Evolutionary conservation across 2,113 vertebrate genomes (phyloP).

Genomic region (Oreochromis tanganicae): DNA sequence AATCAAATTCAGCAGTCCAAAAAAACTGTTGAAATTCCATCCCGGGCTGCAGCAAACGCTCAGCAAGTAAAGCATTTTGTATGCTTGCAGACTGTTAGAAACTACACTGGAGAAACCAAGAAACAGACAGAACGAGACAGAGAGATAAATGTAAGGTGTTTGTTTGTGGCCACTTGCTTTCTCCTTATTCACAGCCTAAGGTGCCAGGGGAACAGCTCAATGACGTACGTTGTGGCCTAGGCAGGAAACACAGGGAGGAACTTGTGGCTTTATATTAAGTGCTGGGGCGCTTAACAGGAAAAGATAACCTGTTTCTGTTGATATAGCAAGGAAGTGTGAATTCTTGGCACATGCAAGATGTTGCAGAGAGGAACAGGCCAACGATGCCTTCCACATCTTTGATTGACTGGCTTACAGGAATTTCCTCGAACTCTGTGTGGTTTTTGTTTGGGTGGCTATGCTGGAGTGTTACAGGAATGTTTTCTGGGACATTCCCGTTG

Average conservation of each 20-base stretch:
- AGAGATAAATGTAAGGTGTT: constrained; percentile 35
- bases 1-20: not conserved
- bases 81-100: not conserved
- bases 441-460: constrained; percentile 44
- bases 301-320: constrained; percentile 66
- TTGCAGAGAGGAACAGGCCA: constrained; percentile 16
- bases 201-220: constrained; percentile 50
- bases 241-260: constrained; percentile 72
- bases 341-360: constrained; percentile 47
- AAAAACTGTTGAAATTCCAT: constrained; percentile 1
- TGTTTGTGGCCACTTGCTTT: constrained; percentile 46
- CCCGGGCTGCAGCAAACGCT: constrained; percentile 7
- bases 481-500: constrained; percentile 24
- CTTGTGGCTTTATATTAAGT: constrained; percentile 76
- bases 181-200: constrained; percentile 11
- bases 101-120: not conserved
- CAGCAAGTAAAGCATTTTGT: not conserved
- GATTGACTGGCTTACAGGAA: constrained; percentile 41
- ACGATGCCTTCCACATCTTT: constrained; percentile 16
- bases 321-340: constrained; percentile 61
- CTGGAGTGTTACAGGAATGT: constrained; percentile 42
- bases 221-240: constrained; percentile 72
- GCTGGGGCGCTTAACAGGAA: constrained; percentile 70
- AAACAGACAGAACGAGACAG: not conserved
- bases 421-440: constrained; percentile 42